Conservation (phyloP, 1,140 invertebrate genomes). For the Delia radicum region DNA sequence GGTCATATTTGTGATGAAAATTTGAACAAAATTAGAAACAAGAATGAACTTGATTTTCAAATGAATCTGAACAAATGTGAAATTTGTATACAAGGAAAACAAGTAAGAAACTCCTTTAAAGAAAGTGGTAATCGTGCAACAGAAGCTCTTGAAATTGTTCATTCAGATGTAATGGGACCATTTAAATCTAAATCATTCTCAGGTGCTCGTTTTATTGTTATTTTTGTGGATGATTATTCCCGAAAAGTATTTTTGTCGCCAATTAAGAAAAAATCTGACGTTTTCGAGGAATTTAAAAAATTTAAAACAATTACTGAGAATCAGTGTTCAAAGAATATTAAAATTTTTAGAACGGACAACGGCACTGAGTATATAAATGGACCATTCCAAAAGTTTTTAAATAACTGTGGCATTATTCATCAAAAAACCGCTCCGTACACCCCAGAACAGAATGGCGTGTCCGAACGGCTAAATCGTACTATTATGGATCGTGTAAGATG, state of each 20-base stretch:
- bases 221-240: constrained; percentile 57
- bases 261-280: constrained; percentile 27
- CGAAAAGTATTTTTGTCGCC: constrained; percentile 41
- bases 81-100: constrained; percentile 41
- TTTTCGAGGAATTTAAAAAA: constrained; percentile 21
- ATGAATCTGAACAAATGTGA: constrained; percentile 34
- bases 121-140: constrained; percentile 33
- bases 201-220: constrained; percentile 50
- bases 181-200: constrained; percentile 44
- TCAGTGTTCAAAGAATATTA: constrained; percentile 36
- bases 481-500: constrained; percentile 26
- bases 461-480: constrained; percentile 13
- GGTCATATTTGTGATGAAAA: constrained; percentile 32
- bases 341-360: constrained; percentile 40
- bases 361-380: constrained; percentile 37
- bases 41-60: too few relatives aligned
- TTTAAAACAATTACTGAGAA: constrained; percentile 43
- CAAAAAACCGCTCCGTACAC: constrained; percentile 21
- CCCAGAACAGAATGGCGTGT: constrained; percentile 21
- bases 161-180: constrained; percentile 53
- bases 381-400: constrained; percentile 3
- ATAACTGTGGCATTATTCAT: constrained; percentile 5
- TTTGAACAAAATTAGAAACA: constrained; percentile 36
- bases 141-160: constrained; percentile 44
- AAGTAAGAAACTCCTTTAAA: constrained; percentile 28